Evolutionary conservation across 2,113 vertebrate genomes (phyloP), one percentile per base, ranked within the genome.

Genomic region (Labeo rohita): DNA sequence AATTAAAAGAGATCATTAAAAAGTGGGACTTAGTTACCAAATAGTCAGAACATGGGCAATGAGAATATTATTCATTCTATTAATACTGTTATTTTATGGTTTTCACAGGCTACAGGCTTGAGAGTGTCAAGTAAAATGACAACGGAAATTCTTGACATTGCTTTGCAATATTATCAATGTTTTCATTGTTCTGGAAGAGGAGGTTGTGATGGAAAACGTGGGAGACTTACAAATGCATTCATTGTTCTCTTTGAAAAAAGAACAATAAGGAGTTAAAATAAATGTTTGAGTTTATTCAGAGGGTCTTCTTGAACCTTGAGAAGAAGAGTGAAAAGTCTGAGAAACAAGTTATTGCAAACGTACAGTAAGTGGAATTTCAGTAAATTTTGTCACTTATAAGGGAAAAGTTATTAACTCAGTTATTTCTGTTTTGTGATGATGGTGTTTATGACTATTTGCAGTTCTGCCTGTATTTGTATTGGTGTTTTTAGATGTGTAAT

Each of bases 211-310:
- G 68, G 39, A 72, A 72, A 72, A 72, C 4, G 39, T 72, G 68
- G 36, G 68, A 72, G 39, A 45, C 68, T 72, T n/a, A 45, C 68
- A 72, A 43, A 72, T n/a, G 68, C 39, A 6, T 72, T 72, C 68
- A n/a, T n/a, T 72, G 68, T 72, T 16, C 68, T 21, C 43, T 72
- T 45, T 45, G 8, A 61, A 61, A 8, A 61, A n/a, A 72, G 68
- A 72, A 72, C 0, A 9, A 45, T 45, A 6, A 21, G 1, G 4
- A 72, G 18, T 45, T n/a, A 21, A 72, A 70, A 72, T 72, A 72
- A 1, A 70, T 0, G 2, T 72, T 39, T 70, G 34, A 18, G 15
- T 70, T 72, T 21, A 43, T 72, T 18, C 68, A 72, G 68, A 9
- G 4, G 68, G 36, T 43, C 36, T 43, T 72, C 16, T 70, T 43